Evolutionary conservation across 2,888 invertebrate genomes (phyloP).

Genomic region (Agriopis aurantiaria): DNA sequence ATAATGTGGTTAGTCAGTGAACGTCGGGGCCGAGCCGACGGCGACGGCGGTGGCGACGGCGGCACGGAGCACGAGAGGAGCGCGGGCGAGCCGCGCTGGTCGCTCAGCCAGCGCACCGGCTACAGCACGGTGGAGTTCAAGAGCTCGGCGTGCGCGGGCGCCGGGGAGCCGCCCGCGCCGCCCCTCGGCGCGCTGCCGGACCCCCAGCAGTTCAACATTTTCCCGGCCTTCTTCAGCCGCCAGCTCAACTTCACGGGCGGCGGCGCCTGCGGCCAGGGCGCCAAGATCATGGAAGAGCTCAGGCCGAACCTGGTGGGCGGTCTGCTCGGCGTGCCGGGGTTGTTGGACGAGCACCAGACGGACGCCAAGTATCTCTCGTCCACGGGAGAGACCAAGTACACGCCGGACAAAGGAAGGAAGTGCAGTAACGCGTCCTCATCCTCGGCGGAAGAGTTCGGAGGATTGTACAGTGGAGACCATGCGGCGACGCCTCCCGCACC

Average conservation of each 20-base stretch:
- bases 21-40: constrained; percentile 87
- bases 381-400: constrained; percentile 85
- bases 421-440: constrained; percentile 92
- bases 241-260: constrained; percentile 93
- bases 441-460: constrained; percentile 95
- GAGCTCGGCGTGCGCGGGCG: constrained; percentile 90
- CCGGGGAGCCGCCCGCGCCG: constrained; percentile 83
- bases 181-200: constrained; percentile 87
- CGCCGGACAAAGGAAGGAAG: constrained; percentile 87
- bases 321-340: constrained; percentile 91
- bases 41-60: constrained; percentile 79
- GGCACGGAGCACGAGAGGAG: constrained; percentile 77
- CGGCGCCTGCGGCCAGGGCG: constrained; percentile 89
- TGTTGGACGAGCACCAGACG: constrained; percentile 91
- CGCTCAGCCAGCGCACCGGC: constrained; percentile 82
- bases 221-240: constrained; percentile 95
- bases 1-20: constrained; percentile 89
- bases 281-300: constrained; percentile 94
- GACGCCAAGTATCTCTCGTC: constrained; percentile 86
- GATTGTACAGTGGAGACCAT: constrained; percentile 92
- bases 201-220: constrained; percentile 95
- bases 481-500: constrained; percentile 90
- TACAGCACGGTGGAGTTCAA: constrained; percentile 95
- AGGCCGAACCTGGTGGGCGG: constrained; percentile 93
- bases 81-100: constrained; percentile 80